Conservation (phyloP, 2,113 vertebrate genomes). For the Austrofundulus limnaeus region DNA sequence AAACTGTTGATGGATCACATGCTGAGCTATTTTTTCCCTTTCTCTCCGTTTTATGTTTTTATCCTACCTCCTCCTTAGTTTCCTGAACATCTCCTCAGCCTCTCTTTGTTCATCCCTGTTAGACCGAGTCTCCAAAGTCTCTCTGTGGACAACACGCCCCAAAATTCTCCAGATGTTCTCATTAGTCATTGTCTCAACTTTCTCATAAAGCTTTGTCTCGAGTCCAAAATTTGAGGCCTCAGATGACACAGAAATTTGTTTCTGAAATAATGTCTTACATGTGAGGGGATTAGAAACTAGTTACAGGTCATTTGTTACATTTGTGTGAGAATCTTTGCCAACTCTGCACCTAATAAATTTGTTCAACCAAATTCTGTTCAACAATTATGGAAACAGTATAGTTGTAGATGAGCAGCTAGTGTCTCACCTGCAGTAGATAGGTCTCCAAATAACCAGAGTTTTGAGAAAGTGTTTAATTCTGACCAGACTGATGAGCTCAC, state of each 20-base stretch:
- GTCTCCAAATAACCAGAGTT: no score
- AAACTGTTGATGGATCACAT: no score
- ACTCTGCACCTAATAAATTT: no score
- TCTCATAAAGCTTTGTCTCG: constrained; percentile 27
- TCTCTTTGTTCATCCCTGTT: constrained; percentile 4
- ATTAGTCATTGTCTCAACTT: constrained; percentile 36
- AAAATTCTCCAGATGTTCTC: constrained; percentile 51
- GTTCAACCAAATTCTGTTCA: no score
- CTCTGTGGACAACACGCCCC: constrained; percentile 21
- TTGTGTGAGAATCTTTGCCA: not conserved
- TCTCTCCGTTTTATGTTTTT: no score
- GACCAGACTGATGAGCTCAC: no score
- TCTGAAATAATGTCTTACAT: constrained; percentile 37
- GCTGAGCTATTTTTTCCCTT: no score
- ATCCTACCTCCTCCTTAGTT: not conserved
- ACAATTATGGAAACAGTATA: no score
- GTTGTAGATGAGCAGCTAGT: no score
- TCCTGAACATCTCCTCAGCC: constrained; percentile 4
- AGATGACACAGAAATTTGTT: constrained; percentile 36
- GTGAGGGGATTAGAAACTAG: constrained; percentile 28
- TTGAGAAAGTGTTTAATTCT: no score
- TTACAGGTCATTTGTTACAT: constrained; percentile 25
- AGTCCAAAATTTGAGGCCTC: constrained; percentile 24
- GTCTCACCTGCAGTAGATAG: no score
- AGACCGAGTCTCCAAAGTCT: constrained; percentile 2